Evolutionary conservation across 2,113 vertebrate genomes (phyloP).

Genomic region (Corvus hawaiiensis): DNA sequence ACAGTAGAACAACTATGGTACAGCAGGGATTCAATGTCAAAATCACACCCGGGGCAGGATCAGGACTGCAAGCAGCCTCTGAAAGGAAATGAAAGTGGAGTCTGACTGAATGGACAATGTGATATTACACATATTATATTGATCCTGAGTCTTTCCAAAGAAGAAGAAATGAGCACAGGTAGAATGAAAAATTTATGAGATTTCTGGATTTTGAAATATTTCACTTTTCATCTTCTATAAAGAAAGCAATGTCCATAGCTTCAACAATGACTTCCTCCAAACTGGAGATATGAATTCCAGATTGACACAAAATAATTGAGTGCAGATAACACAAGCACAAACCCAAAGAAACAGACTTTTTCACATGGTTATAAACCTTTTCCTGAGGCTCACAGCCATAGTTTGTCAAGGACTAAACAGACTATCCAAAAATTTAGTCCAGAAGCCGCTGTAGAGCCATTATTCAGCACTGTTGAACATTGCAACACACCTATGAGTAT

Average conservation of each 20-base stretch:
- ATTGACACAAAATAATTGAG: not conserved
- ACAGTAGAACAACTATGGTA: not conserved
- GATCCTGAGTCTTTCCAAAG: not conserved
- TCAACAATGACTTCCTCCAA: not conserved
- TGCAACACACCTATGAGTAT: not conserved
- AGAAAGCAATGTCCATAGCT: not conserved
- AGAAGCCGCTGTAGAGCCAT: not conserved
- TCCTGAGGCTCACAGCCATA: not conserved
- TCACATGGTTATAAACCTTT: fast-evolving
- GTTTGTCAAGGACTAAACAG: not conserved
- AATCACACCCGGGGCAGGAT: not conserved
- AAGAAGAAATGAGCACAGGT: not conserved
- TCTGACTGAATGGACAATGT: not conserved
- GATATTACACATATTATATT: not conserved
- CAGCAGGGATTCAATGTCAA: not conserved
- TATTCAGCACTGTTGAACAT: not conserved
- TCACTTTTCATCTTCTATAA: not conserved
- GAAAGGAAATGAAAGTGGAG: not conserved
- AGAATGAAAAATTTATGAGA: not conserved
- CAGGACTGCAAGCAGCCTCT: not conserved
- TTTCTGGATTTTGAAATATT: not conserved
- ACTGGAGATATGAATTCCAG: not conserved
- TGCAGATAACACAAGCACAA: not conserved
- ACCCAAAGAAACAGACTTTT: not conserved
- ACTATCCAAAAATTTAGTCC: not conserved